These are phyloP conservation scores for Deilephila elpenor DNA, from an alignment of 2,888 invertebrate genomes.

Conservation along the genomic window DNA sequence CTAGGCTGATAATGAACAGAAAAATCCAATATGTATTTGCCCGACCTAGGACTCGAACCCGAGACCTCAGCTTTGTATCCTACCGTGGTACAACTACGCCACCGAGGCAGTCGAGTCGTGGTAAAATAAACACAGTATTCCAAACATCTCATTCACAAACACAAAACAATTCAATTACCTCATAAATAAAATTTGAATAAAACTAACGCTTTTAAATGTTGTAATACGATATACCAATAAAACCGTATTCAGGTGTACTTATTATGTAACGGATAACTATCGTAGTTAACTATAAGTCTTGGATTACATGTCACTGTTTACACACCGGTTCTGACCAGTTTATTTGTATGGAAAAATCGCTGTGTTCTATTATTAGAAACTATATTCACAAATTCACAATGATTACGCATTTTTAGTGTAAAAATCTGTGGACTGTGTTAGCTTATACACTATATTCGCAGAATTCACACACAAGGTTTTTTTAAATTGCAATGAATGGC, in stretches of 20 bases:
- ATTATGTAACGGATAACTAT: slow-evolving; percentile 18
- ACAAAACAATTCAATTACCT: neutral
- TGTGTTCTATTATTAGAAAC: too few relatives aligned
- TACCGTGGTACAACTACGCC: too few relatives aligned
- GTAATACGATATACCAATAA: slow-evolving; percentile 2
- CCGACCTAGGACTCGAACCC: too few relatives aligned
- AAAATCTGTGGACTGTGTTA: neutral
- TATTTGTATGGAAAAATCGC: too few relatives aligned
- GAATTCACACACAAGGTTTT: too few relatives aligned
- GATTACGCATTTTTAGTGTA: neutral
- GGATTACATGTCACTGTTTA: slow-evolving; percentile 15
- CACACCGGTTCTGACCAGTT: too few relatives aligned
- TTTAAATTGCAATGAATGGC: too few relatives aligned
- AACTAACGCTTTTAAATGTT: neutral
- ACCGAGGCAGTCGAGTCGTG: too few relatives aligned
- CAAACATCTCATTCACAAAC: neutral
- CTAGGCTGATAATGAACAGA: too few relatives aligned
- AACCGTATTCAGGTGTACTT: slow-evolving; percentile 3
- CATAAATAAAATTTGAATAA: slow-evolving; percentile 21
- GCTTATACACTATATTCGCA: too few relatives aligned
- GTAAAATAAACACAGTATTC: neutral
- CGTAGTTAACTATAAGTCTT: slow-evolving; percentile 11
- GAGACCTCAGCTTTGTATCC: too few relatives aligned
- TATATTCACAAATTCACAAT: neutral
- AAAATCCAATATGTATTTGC: too few relatives aligned